Base-by-base conservation (phyloP, 53 echinoderm and acorn worm species). In the Paracentrotus lividus region DNA sequence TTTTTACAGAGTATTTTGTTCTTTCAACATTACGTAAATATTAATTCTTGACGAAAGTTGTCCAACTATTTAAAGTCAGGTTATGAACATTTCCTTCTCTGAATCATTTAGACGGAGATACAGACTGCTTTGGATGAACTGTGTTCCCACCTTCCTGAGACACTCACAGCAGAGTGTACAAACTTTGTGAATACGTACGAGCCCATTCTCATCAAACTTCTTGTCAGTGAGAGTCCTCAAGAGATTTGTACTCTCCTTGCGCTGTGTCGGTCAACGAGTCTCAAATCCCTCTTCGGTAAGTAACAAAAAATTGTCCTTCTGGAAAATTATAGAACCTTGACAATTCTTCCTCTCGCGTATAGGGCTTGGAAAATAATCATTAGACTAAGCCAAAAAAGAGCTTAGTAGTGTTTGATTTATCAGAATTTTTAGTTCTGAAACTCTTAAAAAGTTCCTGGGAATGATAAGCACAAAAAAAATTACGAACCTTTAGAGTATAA, bases 121-220 rank as follows among this genome's bases (percentile, higher is more conserved):
- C n/a, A 64, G 64, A 21, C 33, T 18, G 88, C 64, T 18, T 58
- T 88, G 24, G 88, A 88, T 0, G 43, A 65, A 2, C 4, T 88
- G 3, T 88, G 88, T 42, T 40, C 21, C 27, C 10, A 15, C 15
- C 26, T 88, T 21, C 64, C 88, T 3, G 4, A 64, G 21, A 42
- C 88, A 0, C 43, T 88, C 88, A 88, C 61, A 33, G 36, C 26
- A 0, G 95, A 95, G 23, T 95, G 95, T 60, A 78, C 88, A 34
- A 26, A 44, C 13, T 67, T 95, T 77, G 88, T 95, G 77, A 57
- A 87, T 0, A 93, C 92, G 15, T 88, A 92, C 1, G 88, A 92
- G 18, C 78, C 78, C 42, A 52, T 75, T n/a, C 88, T 92, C 5
- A 92, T 95, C 34, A 88, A 92, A 10, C 88, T 92, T 29, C 88